Conservation (phyloP, 1,140 invertebrate species). For the Leptinotarsa texana region DNA sequence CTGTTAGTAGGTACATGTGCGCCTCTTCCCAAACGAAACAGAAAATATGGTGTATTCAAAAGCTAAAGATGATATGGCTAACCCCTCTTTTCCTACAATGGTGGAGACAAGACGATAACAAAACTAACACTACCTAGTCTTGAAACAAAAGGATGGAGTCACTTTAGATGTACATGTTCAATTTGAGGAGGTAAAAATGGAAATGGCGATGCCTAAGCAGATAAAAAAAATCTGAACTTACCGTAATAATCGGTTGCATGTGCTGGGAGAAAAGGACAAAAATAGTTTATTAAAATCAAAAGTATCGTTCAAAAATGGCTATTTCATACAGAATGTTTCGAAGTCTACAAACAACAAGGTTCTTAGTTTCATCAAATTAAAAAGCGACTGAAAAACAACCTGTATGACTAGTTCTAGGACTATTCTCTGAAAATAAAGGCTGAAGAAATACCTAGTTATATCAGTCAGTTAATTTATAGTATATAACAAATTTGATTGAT, state of each 20-base stretch:
- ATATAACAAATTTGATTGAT: no score
- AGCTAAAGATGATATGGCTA: not conserved
- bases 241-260: constrained; percentile 98
- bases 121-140: constrained; percentile 6
- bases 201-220: constrained; percentile 16
- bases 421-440: no score
- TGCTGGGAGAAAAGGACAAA: constrained; percentile 77
- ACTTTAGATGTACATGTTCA: not conserved
- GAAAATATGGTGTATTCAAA: not conserved
- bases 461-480: no score
- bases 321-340: not conserved
- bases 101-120: not conserved
- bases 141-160: constrained; percentile 10
- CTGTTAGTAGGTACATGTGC: constrained; percentile 25
- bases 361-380: no score
- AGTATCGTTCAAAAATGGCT: not conserved
- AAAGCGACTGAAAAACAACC: no score
- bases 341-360: no score
- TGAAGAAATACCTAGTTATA: no score
- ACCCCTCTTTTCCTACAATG: not conserved
- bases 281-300: constrained; percentile 46
- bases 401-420: no score
- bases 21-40: constrained; percentile 19
- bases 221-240: constrained; percentile 79
- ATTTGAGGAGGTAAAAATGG: not conserved